Base-by-base conservation (phyloP, 2,113 vertebrate genomes). In the Sphyrna mokarran region DNA sequence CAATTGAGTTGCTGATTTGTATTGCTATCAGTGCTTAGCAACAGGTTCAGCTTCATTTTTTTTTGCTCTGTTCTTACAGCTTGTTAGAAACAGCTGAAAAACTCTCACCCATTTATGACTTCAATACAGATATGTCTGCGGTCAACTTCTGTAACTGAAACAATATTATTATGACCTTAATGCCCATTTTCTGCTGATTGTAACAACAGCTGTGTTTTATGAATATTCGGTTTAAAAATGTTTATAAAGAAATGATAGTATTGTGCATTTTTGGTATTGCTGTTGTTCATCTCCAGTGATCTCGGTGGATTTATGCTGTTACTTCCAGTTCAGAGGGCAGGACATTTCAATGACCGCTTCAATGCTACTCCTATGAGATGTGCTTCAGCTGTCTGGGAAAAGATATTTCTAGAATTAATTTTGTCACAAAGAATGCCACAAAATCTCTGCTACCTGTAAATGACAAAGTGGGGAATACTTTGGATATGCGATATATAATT, bases 21-120 rank as follows among this genome's bases (percentile, higher is more conserved):
- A 95, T 95, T 70, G 94, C 94, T 16, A 72, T 48, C 40, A 70
- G 23, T 54, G 40, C 94, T 95, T 95, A 95, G 94, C 94, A 95
- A 95, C 94, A 76, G 94, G 69, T 95, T 72, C 23, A 95, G 94
- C 69, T 95, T 48, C 40, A 13, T 95, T 95, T 95, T 95, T 95
- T 70, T 95, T 95, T 72, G 54, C 16, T 33, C 54, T 61, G 87
- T 54, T 61, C 37, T 33, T 26, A 43, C 54, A 33, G 68, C 69
- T 72, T 72, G 94, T 95, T 95, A 29, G 68, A 76, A 93, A 93
- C 89, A 93, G 89, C 89, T 93, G 89, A 93, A 54, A 54, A 95
- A 1, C 69, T 48, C 37, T 43, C 48, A 54, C 23, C 22, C 40
- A 72, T 72, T 7, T 37, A 14, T 54, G 94, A 40, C 33, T 70